Evolutionary conservation across 2,797 vertebrate species (phyloP).

Genomic region (Hyperoplus immaculatus): DNA sequence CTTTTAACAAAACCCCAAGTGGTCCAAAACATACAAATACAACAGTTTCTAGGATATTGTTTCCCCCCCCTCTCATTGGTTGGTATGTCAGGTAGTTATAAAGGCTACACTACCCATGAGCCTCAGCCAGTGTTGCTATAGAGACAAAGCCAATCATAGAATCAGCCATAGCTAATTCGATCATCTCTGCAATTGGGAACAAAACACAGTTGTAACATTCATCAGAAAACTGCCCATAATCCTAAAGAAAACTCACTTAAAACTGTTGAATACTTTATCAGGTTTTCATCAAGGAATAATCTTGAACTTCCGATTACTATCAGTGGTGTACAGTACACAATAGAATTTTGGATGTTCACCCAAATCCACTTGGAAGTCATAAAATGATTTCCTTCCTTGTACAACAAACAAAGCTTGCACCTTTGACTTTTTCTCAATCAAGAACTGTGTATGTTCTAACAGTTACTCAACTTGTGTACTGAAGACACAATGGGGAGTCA

Average conservation of each 20-base stretch:
- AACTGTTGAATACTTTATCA: background rate
- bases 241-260: background rate
- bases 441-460: background rate
- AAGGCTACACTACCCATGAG: conserved; percentile 9
- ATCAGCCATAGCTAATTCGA: background rate
- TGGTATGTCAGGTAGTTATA: background rate
- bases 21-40: background rate
- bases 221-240: background rate
- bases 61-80: background rate
- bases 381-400: background rate
- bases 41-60: rapidly evolving
- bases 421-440: background rate
- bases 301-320: background rate
- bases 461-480: conserved; percentile 4
- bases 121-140: background rate
- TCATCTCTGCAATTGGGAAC: background rate
- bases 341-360: background rate
- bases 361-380: background rate
- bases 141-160: background rate
- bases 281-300: background rate
- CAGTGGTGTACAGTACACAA: rapidly evolving
- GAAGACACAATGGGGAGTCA: conserved; percentile 8
- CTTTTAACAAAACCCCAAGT: background rate
- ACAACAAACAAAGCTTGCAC: background rate
- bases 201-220: background rate